A percentile compares a stretch with the other conserved stretches of the same genome.
These are phyloP conservation scores for Papilio elwesi DNA, from an alignment of 2,888 invertebrate genomes.

Conservation along the genomic window DNA sequence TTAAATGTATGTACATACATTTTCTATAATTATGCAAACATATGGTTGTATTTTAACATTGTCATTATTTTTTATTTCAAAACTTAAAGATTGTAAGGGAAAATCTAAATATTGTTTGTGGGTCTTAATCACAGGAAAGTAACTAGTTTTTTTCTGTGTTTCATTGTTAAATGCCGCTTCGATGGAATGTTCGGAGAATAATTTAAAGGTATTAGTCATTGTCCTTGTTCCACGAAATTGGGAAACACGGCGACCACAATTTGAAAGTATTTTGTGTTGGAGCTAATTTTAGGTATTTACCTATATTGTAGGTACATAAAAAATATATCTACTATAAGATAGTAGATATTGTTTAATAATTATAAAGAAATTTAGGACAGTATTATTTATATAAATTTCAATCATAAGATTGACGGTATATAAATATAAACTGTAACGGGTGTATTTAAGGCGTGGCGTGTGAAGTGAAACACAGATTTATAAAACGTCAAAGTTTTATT, in stretches of 20 bases:
- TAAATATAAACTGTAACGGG: no score
- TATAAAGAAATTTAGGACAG: no score
- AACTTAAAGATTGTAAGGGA: background rate
- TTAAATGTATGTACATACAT: no score
- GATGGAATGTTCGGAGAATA: conserved; percentile 30
- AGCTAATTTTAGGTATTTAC: background rate
- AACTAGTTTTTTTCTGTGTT: background rate
- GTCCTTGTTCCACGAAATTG: conserved; percentile 16
- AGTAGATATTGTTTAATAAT: no score
- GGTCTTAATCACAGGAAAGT: background rate
- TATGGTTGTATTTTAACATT: background rate
- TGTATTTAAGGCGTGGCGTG: no score
- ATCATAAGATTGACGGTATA: no score
- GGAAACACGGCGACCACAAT: conserved; percentile 8
- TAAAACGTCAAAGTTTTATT: no score
- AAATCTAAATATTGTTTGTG: background rate
- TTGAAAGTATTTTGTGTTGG: background rate
- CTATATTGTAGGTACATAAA: no score
- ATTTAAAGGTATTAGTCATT: conserved; percentile 31
- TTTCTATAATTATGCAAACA: no score
- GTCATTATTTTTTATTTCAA: background rate
- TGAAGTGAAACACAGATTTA: no score
- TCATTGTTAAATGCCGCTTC: conserved; percentile 14
- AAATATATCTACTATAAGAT: no score
- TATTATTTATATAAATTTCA: no score